Conservation (phyloP, 2,888 invertebrate species). For the Eumacrocentrus americanus region DNA sequence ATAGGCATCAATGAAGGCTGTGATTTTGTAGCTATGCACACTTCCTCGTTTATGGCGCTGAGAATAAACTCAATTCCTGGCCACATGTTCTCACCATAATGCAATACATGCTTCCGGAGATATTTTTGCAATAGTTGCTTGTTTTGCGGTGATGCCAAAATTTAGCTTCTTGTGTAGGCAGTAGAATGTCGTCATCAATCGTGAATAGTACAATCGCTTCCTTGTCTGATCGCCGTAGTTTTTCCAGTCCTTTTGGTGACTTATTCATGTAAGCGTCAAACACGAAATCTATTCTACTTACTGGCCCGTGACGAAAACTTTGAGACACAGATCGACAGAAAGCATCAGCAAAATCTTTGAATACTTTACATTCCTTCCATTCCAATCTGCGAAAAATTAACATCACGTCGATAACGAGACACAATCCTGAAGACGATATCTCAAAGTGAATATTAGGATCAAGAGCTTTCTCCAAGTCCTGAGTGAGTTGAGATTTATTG, state of each 20-base stretch:
- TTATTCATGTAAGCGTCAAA: constrained; percentile 29
- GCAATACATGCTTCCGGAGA: constrained; percentile 7
- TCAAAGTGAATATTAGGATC: too few relatives aligned
- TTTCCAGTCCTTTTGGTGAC: constrained; percentile 22
- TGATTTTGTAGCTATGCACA: background rate
- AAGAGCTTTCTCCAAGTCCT: too few relatives aligned
- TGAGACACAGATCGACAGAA: constrained; percentile 14
- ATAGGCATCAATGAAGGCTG: too few relatives aligned
- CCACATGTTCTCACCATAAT: background rate
- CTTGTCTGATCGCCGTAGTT: background rate
- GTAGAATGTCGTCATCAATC: constrained; percentile 2
- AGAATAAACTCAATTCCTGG: background rate
- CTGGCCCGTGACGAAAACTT: background rate
- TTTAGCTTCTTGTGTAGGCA: constrained; percentile 13
- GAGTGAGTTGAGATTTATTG: too few relatives aligned
- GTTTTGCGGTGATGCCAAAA: constrained; percentile 21
- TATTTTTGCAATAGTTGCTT: constrained; percentile 25
- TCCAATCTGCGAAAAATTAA: constrained; percentile 12
- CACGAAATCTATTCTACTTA: constrained; percentile 25
- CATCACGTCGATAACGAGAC: constrained; percentile 23
- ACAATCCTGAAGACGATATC: too few relatives aligned
- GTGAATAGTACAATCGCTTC: constrained; percentile 9
- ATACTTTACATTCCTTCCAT: constrained; percentile 19
- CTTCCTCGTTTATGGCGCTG: background rate
- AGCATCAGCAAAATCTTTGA: constrained; percentile 22